Percentiles rank a stretch among this genome's conserved stretches.
Evolutionary conservation across 1,140 invertebrate genomes (phyloP).

Genomic region (Drosophila ficusphila): DNA sequence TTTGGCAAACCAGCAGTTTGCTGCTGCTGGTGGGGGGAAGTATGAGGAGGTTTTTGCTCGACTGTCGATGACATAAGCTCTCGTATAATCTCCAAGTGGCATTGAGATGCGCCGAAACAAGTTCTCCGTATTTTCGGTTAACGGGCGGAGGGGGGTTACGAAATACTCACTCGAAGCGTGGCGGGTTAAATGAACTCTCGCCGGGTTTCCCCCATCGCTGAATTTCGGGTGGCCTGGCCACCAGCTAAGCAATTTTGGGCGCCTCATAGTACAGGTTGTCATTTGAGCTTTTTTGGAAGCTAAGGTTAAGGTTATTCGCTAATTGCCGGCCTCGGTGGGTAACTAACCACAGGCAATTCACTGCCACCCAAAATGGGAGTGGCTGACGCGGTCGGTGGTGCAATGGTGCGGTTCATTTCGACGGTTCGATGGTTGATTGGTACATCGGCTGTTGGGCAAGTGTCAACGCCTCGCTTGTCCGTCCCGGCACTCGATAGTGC

Average conservation of each 20-base stretch:
- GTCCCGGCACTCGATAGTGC: constrained; percentile 74
- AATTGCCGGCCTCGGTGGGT: constrained; percentile 52
- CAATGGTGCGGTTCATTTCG: constrained; percentile 1
- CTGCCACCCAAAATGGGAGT: constrained; percentile 7
- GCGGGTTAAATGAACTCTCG: constrained; percentile 63
- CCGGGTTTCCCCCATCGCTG: constrained; percentile 28
- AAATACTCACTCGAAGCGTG: constrained; percentile 52
- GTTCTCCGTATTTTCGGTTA: constrained; percentile 26
- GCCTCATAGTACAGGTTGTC: constrained; percentile 83
- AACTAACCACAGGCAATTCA: constrained; percentile 74
- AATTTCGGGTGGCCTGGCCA: constrained; percentile 61
- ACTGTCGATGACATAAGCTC: constrained; percentile 61
- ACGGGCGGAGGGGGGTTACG: neutral
- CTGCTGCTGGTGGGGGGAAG: constrained; percentile 5
- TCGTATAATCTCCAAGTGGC: constrained; percentile 54
- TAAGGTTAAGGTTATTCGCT: constrained; percentile 84
- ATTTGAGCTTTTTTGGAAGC: constrained; percentile 84
- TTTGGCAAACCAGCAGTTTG: constrained; percentile 59
- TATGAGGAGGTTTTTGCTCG: constrained; percentile 7
- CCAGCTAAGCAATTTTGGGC: constrained; percentile 70
- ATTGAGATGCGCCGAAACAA: constrained; percentile 61
- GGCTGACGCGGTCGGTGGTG: constrained; percentile 22
- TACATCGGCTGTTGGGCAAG: constrained; percentile 42
- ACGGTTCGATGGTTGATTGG: constrained; percentile 49
- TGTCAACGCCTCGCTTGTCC: constrained; percentile 66